phyloP scores from a whole-genome alignment of 1,140 invertebrate species.

The Berghia stephanieae region DNA sequence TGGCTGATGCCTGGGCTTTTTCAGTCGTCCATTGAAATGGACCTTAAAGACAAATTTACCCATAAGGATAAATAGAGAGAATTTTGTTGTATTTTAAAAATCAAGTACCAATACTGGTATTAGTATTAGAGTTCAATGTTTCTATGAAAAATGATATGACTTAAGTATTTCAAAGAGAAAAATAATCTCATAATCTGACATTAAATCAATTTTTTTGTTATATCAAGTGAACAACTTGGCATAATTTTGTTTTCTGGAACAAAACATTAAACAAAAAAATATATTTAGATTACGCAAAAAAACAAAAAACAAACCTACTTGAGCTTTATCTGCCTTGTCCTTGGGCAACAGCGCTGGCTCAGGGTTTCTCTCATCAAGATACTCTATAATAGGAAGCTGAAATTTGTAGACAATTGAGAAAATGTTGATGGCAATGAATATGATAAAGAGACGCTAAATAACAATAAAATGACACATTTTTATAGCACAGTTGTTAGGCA shows the following conservation, averaged over 20 bases:
- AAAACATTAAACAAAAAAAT: neutral
- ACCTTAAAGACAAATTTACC: too few species aligned
- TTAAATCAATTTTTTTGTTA: neutral
- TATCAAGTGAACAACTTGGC: neutral
- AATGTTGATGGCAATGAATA: neutral
- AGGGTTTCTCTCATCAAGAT: slow-evolving; percentile 90
- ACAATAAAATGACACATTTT: neutral
- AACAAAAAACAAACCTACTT: slow-evolving; percentile 39
- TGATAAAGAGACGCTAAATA: neutral
- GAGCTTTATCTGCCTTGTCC: slow-evolving; percentile 47
- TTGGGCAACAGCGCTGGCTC: slow-evolving; percentile 79
- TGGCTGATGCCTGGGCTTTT: too few species aligned
- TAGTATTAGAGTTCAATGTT: too few species aligned
- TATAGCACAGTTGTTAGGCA: neutral
- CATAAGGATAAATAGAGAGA: too few species aligned
- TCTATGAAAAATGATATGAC: too few species aligned
- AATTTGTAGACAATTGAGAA: slow-evolving; percentile 16
- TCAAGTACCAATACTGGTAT: too few species aligned
- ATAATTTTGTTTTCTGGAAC: neutral
- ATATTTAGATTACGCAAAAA: neutral
- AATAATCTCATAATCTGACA: neutral
- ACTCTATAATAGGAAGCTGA: slow-evolving; percentile 90
- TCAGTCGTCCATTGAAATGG: too few species aligned
- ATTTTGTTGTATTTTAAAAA: too few species aligned
- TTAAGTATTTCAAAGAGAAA: neutral